Base-by-base conservation (phyloP, 1,140 invertebrate species). In the Drosophila willistoni region DNA sequence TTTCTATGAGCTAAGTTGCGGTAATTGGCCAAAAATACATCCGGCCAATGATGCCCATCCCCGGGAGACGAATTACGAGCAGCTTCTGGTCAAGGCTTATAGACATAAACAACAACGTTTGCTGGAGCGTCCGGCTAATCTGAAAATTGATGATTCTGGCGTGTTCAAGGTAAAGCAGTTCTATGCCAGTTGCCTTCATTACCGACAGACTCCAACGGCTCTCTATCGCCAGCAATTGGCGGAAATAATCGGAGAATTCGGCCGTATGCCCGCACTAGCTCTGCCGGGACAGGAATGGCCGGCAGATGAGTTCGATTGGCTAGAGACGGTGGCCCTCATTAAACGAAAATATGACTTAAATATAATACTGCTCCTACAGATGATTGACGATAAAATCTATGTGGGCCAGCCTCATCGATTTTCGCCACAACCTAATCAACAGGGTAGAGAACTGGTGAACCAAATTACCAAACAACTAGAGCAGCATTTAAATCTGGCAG, bases 21-120 rank as follows among this genome's bases (percentile, higher is more conserved):
- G 90, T 13, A 90, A 79, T 36, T 91, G 90, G 90, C 72, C 86
- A 12, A 78, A 81, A 51, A 81, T 91, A 3, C 85, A 91, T 79
- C 90, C 90, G 6, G 90, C 90, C 3, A 79, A 81, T 9, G 60
- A 64, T 1, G 65, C 56, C 7, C 44, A 55, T 44, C 78, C 79
- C 0, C 62, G 83, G 3, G 81, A 91, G 36, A 91, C 90, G 10
- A 90, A 81, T 42, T 76, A 77, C 13, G 74, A 85, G n/a, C 74
- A 77, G 19, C 56, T 82, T 59, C 41, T 91, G 36, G 17, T 70
- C 13, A 72, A 62, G 19, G 74, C 74, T 7, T 91, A 79, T 54
- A 51, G 68, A 9, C 83, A 82, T 64, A 90, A 89, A 44, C 90
- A 89, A 61, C 71, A 91, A 59, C 71, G 79, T 0, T 44, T 91